Evolutionary conservation across 2,888 invertebrate genomes (phyloP).

Genomic region (Notodonta dromedarius): DNA sequence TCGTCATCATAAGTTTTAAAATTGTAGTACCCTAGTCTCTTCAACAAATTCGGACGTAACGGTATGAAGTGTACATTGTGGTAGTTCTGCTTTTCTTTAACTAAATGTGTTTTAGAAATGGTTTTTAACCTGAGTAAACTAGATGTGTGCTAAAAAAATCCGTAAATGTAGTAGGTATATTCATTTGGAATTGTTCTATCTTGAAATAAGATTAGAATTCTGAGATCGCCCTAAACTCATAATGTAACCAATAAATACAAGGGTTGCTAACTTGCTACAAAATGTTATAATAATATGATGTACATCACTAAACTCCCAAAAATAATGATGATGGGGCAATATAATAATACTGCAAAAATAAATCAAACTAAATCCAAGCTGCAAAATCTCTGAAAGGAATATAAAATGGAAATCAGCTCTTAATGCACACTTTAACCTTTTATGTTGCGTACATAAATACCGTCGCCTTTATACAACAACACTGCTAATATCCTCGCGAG

Average conservation of each 20-base stretch:
- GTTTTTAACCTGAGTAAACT: background rate
- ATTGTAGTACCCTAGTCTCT: constrained; percentile 37
- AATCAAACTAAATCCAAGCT: background rate
- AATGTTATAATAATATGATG: no score
- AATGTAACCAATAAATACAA: no score
- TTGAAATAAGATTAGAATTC: no score
- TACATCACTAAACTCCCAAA: no score
- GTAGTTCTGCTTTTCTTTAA: background rate
- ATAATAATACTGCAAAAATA: background rate
- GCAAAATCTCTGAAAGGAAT: background rate
- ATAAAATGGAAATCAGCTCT: constrained; percentile 4
- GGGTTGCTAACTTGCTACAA: no score
- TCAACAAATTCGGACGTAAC: constrained; percentile 30
- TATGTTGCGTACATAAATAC: constrained; percentile 5
- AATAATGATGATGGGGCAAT: no score
- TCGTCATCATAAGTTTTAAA: constrained; percentile 35
- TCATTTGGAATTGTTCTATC: no score
- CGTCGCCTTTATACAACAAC: constrained; percentile 6
- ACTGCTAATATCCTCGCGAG: constrained; percentile 7
- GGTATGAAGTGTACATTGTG: constrained; percentile 2
- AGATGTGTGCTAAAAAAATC: background rate
- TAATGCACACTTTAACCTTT: constrained; percentile 3
- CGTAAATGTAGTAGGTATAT: no score
- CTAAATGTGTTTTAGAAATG: background rate
- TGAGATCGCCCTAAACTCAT: no score